Evolutionary conservation across 2,797 vertebrate genomes (phyloP).

Genomic region (Aldrovandia affinis): DNA sequence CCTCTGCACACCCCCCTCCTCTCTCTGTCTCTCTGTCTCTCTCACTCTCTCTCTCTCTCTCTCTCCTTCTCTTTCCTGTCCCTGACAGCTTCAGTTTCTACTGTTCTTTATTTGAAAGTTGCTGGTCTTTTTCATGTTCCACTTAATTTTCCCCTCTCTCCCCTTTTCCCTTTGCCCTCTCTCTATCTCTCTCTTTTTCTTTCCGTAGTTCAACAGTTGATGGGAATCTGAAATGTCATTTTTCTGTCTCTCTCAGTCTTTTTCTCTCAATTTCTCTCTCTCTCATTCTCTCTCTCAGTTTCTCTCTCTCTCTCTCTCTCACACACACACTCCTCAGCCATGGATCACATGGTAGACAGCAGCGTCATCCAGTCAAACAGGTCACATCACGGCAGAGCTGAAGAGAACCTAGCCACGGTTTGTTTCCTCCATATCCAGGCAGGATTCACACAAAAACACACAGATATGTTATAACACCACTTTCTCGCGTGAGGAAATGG

Average conservation of each 20-base stretch:
- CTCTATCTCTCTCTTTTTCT: not conserved
- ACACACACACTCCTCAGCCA: not conserved
- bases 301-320: slow-evolving; percentile 9
- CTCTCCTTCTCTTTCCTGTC: slow-evolving; percentile 40
- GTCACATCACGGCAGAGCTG: slow-evolving; percentile 33
- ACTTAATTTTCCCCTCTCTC: not conserved
- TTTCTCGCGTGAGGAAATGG: not conserved
- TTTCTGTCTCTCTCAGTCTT: slow-evolving; percentile 27
- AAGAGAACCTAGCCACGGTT: not conserved
- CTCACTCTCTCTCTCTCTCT: slow-evolving; percentile 36
- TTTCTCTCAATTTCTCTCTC: slow-evolving; percentile 27
- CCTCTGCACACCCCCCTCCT: slow-evolving; percentile 50
- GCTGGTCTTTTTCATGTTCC: slow-evolving; percentile 27
- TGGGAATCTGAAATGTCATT: not conserved
- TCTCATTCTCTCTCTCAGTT: not conserved
- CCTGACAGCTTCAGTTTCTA: slow-evolving; percentile 15
- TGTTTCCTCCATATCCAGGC: too few relatives aligned
- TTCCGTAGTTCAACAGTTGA: not conserved
- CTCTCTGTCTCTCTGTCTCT: slow-evolving; percentile 40
- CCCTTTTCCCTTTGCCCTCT: not conserved
- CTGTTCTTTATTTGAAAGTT: not conserved
- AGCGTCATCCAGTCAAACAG: slow-evolving; percentile 35
- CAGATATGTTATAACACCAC: not conserved
- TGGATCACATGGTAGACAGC: slow-evolving; percentile 24
- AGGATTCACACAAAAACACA: not conserved